phyloP scores from a whole-genome alignment of 2,888 invertebrate species.

The Chelonus formosanus region DNA sequence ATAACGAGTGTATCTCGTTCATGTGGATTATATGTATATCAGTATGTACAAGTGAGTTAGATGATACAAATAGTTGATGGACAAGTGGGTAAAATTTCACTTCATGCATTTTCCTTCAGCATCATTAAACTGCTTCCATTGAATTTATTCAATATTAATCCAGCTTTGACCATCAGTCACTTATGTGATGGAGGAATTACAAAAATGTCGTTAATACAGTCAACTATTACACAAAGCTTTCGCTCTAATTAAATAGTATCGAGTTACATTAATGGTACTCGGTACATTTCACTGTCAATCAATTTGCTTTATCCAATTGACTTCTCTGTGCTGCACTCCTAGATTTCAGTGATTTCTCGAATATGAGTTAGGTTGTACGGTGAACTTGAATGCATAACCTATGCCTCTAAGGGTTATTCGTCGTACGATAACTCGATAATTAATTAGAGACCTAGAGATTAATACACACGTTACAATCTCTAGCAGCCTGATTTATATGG shows the following conservation, averaged over 20 bases:
- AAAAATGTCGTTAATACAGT: no score
- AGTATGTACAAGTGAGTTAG: neutral
- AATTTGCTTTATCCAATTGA: conserved; percentile 15
- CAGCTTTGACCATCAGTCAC: neutral
- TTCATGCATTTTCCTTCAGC: neutral
- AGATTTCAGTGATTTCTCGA: conserved; percentile 18
- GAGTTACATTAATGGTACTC: neutral
- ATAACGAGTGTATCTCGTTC: conserved; percentile 14
- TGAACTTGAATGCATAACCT: conserved; percentile 46
- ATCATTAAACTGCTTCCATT: conserved; percentile 8
- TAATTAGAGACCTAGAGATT: conserved; percentile 55
- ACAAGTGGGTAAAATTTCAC: conserved; percentile 4
- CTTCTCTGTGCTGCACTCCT: neutral
- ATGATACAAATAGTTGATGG: conserved; percentile 3
- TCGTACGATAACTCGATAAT: conserved; percentile 58
- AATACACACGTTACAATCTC: conserved; percentile 44
- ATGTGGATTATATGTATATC: neutral
- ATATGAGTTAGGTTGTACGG: conserved; percentile 40
- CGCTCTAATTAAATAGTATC: neutral
- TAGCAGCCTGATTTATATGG: no score
- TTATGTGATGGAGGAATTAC: no score
- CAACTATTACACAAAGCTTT: no score
- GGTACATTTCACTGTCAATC: conserved; percentile 2
- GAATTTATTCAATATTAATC: conserved; percentile 9
- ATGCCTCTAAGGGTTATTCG: conserved; percentile 47